A percentile compares a stretch with the other conserved stretches of the same genome.
Evolutionary conservation across 2,888 invertebrate species (phyloP).

Genomic region (Nomada lathburiana): DNA sequence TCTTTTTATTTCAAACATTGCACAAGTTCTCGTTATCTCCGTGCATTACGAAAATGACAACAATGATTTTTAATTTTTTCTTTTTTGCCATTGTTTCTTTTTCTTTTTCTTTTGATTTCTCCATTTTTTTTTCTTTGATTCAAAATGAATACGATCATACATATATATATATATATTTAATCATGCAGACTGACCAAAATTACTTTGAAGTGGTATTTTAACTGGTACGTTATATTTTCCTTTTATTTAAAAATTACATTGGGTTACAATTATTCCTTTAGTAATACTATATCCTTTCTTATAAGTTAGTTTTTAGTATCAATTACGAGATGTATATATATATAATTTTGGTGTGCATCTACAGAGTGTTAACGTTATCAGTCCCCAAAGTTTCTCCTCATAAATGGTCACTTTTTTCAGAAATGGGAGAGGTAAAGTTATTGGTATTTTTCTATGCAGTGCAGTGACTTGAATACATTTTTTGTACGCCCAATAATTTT

Average conservation of each 20-base stretch:
- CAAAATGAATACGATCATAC: conserved; percentile 13
- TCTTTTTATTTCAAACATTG: conserved; percentile 4
- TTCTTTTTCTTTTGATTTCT: background rate
- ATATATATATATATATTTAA: conserved; percentile 47
- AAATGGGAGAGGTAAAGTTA: no score
- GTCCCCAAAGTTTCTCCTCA: no score
- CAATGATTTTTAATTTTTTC: conserved; percentile 46
- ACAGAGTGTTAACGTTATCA: background rate
- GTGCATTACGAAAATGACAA: conserved; percentile 34
- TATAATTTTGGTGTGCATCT: conserved; percentile 31
- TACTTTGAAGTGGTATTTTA: conserved; percentile 54
- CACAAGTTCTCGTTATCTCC: background rate
- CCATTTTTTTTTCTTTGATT: background rate
- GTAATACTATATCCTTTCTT: conserved; percentile 20
- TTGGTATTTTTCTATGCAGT: no score
- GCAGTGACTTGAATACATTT: no score
- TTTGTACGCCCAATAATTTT: no score
- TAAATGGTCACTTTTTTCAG: no score
- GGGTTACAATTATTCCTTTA: conserved; percentile 35
- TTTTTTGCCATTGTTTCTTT: conserved; percentile 5
- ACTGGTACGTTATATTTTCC: conserved; percentile 32
- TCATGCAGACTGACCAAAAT: conserved; percentile 52
- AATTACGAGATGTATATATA: conserved; percentile 22
- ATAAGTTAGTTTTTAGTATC: conserved; percentile 44
- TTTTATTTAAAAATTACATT: conserved; percentile 39